phyloP scores from a whole-genome alignment of 2,797 vertebrate genomes.

The Sebastes oblongus region DNA sequence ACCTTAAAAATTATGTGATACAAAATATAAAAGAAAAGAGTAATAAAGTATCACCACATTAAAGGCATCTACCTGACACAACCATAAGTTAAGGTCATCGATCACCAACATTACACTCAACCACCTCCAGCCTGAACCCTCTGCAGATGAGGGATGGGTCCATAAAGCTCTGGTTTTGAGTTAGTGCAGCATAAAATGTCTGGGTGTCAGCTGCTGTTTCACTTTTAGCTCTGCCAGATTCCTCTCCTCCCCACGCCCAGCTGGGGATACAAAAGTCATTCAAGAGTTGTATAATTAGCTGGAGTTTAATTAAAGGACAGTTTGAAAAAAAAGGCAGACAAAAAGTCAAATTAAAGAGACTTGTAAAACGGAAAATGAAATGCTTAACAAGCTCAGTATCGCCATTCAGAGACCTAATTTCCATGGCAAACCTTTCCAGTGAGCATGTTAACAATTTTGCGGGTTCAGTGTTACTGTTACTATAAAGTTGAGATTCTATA shows the following conservation, averaged over 20 bases:
- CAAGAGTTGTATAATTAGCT: conserved; percentile 77
- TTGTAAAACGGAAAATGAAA: conserved; percentile 80
- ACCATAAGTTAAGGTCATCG: not conserved
- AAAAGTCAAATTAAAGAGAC: conserved; percentile 78
- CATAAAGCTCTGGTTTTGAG: conserved; percentile 56
- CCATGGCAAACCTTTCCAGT: conserved; percentile 46
- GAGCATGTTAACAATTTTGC: conserved; percentile 47
- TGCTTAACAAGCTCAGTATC: conserved; percentile 73
- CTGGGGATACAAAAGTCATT: conserved; percentile 64
- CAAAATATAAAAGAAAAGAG: not conserved
- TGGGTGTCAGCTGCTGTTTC: conserved; percentile 75
- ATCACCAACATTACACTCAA: not conserved
- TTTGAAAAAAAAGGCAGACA: conserved; percentile 60
- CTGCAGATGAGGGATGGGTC: conserved; percentile 38
- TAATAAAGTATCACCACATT: not conserved
- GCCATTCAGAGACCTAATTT: conserved; percentile 60
- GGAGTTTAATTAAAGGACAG: conserved; percentile 80
- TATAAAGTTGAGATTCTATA: conserved; percentile 43
- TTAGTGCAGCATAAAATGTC: conserved; percentile 50
- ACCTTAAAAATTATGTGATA: not conserved
- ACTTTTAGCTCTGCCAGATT: conserved; percentile 67
- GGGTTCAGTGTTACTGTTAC: conserved; percentile 43
- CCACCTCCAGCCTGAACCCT: not conserved
- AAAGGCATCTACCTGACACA: not conserved
- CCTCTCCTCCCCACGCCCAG: conserved; percentile 60